phyloP scores from a whole-genome alignment of 2,113 vertebrate genomes.

The Echinops telfairi region DNA sequence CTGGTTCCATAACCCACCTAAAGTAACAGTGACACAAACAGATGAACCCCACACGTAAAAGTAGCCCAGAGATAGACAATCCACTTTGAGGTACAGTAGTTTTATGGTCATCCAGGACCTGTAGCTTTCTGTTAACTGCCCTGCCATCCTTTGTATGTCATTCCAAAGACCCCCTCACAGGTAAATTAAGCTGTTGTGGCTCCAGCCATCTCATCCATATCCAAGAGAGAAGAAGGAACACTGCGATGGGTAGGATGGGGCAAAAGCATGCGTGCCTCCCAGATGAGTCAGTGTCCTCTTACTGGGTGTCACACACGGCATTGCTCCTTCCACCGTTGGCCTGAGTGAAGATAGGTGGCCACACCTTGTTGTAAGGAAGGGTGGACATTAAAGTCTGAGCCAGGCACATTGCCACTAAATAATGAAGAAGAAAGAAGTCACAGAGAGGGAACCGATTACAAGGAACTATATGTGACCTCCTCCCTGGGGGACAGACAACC shows the following conservation, averaged over 20 bases:
- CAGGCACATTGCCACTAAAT: neutral
- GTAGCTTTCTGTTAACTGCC: neutral
- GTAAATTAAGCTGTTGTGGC: neutral
- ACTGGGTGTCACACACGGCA: neutral
- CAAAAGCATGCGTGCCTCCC: neutral
- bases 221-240: neutral
- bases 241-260: too few relatives aligned
- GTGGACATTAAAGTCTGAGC: neutral
- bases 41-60: neutral
- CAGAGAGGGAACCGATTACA: too few relatives aligned
- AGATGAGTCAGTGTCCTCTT: neutral
- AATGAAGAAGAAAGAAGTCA: slow-evolving; percentile 4
- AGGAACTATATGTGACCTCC: too few relatives aligned
- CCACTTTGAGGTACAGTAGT: neutral
- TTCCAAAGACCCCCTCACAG: neutral
- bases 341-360: neutral
- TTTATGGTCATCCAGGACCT: neutral
- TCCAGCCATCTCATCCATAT: neutral
- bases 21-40: neutral
- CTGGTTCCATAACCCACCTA: neutral
- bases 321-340: neutral
- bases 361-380: neutral
- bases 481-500: too few relatives aligned
- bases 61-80: neutral
- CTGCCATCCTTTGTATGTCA: neutral